These are phyloP conservation scores for Paracyprichromis sp. DNA, from an alignment of 2,113 vertebrate genomes.

Conservation along the genomic window DNA sequence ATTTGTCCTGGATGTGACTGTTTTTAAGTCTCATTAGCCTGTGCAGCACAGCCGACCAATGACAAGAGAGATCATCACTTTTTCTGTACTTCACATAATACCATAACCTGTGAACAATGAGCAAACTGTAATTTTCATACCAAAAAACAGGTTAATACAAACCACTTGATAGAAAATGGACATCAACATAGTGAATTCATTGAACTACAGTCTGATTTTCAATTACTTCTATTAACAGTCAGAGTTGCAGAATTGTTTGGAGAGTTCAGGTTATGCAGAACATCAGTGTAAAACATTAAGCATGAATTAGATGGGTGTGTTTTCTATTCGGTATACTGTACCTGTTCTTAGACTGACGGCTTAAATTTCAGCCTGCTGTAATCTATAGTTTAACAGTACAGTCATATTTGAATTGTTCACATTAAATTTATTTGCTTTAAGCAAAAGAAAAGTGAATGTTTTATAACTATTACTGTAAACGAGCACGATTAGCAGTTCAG, in stretches of 20 bases:
- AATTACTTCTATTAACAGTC: background rate
- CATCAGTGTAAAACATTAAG: background rate
- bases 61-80: background rate
- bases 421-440: background rate
- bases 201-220: background rate
- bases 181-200: background rate
- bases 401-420: background rate
- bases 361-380: background rate
- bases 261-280: background rate
- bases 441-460: background rate
- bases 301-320: background rate
- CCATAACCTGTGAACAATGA: background rate
- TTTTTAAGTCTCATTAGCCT: background rate
- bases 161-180: background rate
- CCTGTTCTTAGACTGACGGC: background rate
- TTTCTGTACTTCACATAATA: background rate
- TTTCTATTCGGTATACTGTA: background rate
- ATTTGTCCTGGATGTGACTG: background rate
- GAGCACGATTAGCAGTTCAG: background rate
- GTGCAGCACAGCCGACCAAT: background rate
- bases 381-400: background rate
- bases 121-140: background rate
- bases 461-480: background rate
- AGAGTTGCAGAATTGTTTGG: background rate
- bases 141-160: background rate